These are phyloP conservation scores for Chloroceryle inda DNA, from an alignment of 2,797 vertebrate species.

Conservation along the genomic window DNA sequence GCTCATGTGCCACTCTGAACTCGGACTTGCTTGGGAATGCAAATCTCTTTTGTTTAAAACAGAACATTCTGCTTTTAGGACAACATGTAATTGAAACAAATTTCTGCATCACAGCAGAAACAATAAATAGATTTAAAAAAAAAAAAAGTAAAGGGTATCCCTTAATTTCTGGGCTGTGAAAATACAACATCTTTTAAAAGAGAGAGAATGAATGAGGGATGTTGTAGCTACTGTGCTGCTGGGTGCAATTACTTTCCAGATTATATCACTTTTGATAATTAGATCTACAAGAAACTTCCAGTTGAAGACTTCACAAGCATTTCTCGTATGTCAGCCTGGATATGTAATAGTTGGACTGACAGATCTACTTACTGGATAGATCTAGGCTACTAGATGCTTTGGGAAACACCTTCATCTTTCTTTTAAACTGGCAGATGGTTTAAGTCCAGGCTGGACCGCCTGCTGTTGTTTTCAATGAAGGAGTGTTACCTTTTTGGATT, in stretches of 20 bases:
- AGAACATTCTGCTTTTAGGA: constrained; percentile 60
- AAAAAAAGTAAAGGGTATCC: neutral
- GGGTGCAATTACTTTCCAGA: constrained; percentile 75
- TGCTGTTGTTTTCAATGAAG: constrained; percentile 84
- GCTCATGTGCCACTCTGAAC: constrained; percentile 75
- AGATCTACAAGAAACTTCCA: constrained; percentile 55
- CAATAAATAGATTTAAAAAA: constrained; percentile 58
- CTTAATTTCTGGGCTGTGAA: constrained; percentile 48
- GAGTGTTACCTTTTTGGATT: constrained; percentile 84
- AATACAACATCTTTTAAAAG: constrained; percentile 54
- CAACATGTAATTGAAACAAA: constrained; percentile 74
- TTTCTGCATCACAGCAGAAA: constrained; percentile 71
- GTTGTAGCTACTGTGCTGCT: constrained; percentile 55
- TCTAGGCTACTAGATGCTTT: constrained; percentile 56
- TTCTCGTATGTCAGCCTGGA: neutral
- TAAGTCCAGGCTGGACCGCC: constrained; percentile 82
- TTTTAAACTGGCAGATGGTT: constrained; percentile 92
- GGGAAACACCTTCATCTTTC: constrained; percentile 80
- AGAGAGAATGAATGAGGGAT: neutral
- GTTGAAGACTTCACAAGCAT: constrained; percentile 55
- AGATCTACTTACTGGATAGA: constrained; percentile 51
- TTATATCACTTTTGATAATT: constrained; percentile 75
- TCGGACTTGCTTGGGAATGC: constrained; percentile 77
- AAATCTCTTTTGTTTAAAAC: constrained; percentile 78
- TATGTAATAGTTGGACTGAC: constrained; percentile 12